Conservation (phyloP, 2,888 invertebrate species). For the Heteromurus nitidus region DNA sequence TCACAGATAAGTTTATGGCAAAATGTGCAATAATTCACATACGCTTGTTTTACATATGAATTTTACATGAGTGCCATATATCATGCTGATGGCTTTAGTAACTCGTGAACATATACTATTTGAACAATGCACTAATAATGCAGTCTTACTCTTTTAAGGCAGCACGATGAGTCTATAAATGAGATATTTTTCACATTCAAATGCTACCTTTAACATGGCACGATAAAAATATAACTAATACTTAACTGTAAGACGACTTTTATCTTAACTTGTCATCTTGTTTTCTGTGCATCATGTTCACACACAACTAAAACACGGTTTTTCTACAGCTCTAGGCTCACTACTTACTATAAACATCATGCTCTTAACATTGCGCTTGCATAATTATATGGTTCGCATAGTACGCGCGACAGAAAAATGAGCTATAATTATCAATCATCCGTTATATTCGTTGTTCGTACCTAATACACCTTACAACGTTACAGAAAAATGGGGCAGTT, state of each 20-base stretch:
- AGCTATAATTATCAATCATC: background rate
- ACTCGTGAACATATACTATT: background rate
- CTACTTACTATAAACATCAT: background rate
- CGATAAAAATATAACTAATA: slow-evolving; percentile 4
- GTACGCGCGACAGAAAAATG: slow-evolving; percentile 27
- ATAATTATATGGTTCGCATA: slow-evolving; percentile 52
- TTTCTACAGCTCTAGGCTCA: background rate
- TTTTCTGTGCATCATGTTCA: slow-evolving; percentile 34
- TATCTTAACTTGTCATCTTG: slow-evolving; percentile 41
- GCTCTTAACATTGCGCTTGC: slow-evolving; percentile 61
- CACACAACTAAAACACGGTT: too few relatives aligned
- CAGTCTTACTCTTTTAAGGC: too few relatives aligned
- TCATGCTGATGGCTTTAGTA: too few relatives aligned
- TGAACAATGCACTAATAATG: background rate
- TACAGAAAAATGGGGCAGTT: background rate
- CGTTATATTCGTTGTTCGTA: too few relatives aligned
- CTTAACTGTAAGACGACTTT: slow-evolving; percentile 31
- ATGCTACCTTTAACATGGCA: background rate
- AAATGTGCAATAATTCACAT: slow-evolving; percentile 16
- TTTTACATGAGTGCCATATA: too few relatives aligned
- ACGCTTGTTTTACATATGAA: too few relatives aligned
- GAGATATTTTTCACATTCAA: slow-evolving; percentile 20
- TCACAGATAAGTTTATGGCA: slow-evolving; percentile 1
- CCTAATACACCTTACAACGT: too few relatives aligned
- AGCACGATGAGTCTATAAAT: too few relatives aligned